These are phyloP conservation scores for Chrysopilus asiliformis DNA, from an alignment of 2,888 invertebrate genomes.

Conservation along the genomic window DNA sequence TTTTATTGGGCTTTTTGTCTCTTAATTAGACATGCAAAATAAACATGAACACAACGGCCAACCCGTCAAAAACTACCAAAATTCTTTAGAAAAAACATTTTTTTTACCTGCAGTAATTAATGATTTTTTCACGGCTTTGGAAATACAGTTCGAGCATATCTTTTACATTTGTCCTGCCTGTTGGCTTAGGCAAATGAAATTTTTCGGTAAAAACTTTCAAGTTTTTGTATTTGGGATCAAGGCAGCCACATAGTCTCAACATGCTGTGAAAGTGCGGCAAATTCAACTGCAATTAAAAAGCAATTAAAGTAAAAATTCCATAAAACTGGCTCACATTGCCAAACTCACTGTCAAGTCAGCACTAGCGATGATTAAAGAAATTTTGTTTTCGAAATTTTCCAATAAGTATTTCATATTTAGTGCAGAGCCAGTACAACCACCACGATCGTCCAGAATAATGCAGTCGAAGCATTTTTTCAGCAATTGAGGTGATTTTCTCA, in stretches of 20 bases:
- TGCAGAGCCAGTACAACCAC: slow-evolving; percentile 26
- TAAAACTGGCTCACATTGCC: neutral
- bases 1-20: no score
- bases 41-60: no score
- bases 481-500: slow-evolving; percentile 26
- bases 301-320: no score
- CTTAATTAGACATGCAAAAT: no score
- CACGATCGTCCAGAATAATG: slow-evolving; percentile 30
- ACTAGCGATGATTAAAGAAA: slow-evolving; percentile 30
- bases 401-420: slow-evolving; percentile 31
- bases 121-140: slow-evolving; percentile 29
- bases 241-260: slow-evolving; percentile 27
- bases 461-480: slow-evolving; percentile 27
- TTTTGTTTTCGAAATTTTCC: slow-evolving; percentile 28
- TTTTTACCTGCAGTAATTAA: slow-evolving; percentile 30
- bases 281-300: slow-evolving; percentile 27
- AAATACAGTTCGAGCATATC: slow-evolving; percentile 32
- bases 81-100: neutral
- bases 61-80: no score
- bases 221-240: slow-evolving; percentile 23
- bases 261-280: slow-evolving; percentile 28
- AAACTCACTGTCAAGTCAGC: slow-evolving; percentile 28
- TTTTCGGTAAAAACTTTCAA: slow-evolving; percentile 25
- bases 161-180: slow-evolving; percentile 22
- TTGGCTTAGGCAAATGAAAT: slow-evolving; percentile 26